phyloP scores from a whole-genome alignment of 2,113 vertebrate genomes.

The Nycticebus coucang region DNA sequence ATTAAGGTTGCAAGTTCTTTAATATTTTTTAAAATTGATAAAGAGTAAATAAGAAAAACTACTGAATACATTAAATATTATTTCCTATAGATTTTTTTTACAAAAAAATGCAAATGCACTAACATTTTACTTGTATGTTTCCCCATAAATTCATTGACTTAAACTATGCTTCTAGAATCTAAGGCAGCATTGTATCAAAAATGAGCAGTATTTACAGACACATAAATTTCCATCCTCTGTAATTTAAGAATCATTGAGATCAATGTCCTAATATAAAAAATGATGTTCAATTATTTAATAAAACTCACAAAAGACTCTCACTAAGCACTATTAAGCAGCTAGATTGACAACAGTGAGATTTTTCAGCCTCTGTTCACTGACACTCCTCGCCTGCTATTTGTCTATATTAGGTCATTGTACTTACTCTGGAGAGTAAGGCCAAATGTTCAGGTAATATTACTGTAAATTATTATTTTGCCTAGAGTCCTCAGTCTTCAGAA shows the following conservation, averaged over 20 bases:
- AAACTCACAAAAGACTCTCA: background rate
- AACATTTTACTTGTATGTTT: background rate
- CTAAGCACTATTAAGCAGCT: background rate
- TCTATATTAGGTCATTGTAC: background rate
- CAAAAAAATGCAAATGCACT: slow-evolving; percentile 47
- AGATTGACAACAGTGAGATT: background rate
- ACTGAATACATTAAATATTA: background rate
- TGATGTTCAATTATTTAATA: background rate
- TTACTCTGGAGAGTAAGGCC: background rate
- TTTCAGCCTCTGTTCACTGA: background rate
- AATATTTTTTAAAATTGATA: background rate
- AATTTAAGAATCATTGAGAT: background rate
- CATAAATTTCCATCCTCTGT: background rate
- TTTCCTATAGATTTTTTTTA: slow-evolving; percentile 3
- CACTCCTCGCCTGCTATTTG: background rate
- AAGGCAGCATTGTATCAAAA: slow-evolving; percentile 39
- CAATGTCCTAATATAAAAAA: background rate
- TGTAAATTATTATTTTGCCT: slow-evolving; percentile 32
- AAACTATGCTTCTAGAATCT: background rate
- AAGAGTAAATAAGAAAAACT: slow-evolving; percentile 50
- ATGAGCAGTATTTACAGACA: background rate
- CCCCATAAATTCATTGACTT: background rate
- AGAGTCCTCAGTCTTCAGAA: slow-evolving; percentile 2
- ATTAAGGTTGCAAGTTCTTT: background rate
- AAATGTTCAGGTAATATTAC: background rate